These are phyloP conservation scores for Drosophila tsacasi DNA, from an alignment of 1,140 invertebrate species.

Conservation along the genomic window DNA sequence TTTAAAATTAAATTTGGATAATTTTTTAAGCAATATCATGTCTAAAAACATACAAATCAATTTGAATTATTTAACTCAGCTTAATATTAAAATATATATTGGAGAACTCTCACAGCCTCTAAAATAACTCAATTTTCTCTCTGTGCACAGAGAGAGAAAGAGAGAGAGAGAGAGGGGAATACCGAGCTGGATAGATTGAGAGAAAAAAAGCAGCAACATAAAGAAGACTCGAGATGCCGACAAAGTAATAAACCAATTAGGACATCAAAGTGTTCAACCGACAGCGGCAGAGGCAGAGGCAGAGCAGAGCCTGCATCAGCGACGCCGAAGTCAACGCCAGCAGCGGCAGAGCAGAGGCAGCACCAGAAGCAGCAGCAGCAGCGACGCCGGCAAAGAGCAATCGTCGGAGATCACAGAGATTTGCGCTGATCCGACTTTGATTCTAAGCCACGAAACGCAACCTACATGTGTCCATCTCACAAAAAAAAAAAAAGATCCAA, in stretches of 20 bases:
- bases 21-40: too few relatives aligned
- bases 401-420: conserved; percentile 75
- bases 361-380: conserved; percentile 21
- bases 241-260: conserved; percentile 84
- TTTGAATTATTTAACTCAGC: too few relatives aligned
- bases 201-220: conserved; percentile 48
- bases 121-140: conserved; percentile 8
- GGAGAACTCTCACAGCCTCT: too few relatives aligned
- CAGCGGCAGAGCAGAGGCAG: conserved; percentile 15
- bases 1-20: too few relatives aligned
- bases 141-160: conserved; percentile 31
- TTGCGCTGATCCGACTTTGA: conserved; percentile 78
- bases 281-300: conserved; percentile 58
- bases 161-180: conserved; percentile 30
- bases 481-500: background rate
- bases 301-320: conserved; percentile 11
- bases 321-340: conserved; percentile 8
- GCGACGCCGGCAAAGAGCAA: conserved; percentile 31
- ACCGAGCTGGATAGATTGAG: conserved; percentile 36
- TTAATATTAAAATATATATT: too few relatives aligned
- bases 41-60: too few relatives aligned
- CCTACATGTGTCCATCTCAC: conserved; percentile 68
- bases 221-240: conserved; percentile 81
- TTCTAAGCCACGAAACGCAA: conserved; percentile 78
- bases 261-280: conserved; percentile 83